Base-by-base conservation (phyloP, 2,113 vertebrate species). In the Solea solea region DNA sequence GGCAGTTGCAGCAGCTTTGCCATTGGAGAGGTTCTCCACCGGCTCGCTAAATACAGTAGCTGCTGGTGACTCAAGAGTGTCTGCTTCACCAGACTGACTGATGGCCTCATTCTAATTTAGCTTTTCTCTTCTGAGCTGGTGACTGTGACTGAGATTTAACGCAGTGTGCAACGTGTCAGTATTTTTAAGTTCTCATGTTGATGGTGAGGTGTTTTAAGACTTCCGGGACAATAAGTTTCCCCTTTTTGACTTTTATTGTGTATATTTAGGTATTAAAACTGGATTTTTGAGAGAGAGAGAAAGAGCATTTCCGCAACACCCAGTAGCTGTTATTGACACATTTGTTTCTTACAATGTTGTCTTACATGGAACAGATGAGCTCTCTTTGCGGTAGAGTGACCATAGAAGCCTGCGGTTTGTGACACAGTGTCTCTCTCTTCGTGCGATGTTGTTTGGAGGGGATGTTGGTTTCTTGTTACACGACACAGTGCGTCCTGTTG, bases 11-110 rank as follows among this genome's bases (percentile, higher is more conserved):
- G 54, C 56, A 62, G 60, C 80, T 64, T 45, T 48, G 64, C 56
- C 78, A 5, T 69, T 76, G 73, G 49, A 55, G 76, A 74, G 52
- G 69, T 74, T 56, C 48, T 70, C 62, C 13, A 56, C 58, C 40
- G 49, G 76, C 72, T 78, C 5, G 10, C 45, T 78, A 54, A 78
- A 76, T 27, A n/a, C n/a, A n/a, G n/a, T n/a, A 63, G 74, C 59
- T 70, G 40, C 66, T 60, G 73, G 60, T 69, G 51, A 84, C 62
- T 87, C 54, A 80, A 63, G 39, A 66, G 54, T 61, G 72, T 70
- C 59, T 69, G 45, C 44, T 69, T 75, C 52, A 21, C 56, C 64
- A 58, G 59, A 65, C 50, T 34, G 49, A 74, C 51, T 45, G 40
- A 76, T 64, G 34, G 40, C 49, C 52, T 78, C 60, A 21, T 73